Evolutionary conservation across 2,888 invertebrate species (phyloP).

Genomic region (Pseudanteris insignis): DNA sequence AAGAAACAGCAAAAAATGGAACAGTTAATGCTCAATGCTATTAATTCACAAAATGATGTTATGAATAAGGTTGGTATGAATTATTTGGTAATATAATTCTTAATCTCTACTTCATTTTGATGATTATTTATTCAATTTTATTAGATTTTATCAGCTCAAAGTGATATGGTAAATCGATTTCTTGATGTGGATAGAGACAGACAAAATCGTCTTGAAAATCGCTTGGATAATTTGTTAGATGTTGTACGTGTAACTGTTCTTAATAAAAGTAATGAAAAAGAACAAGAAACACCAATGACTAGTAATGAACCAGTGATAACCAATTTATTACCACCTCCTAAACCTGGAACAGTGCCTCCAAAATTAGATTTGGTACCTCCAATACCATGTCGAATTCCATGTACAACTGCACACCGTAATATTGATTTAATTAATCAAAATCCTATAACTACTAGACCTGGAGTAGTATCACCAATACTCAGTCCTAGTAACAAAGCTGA

Average conservation of each 20-base stretch:
- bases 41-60: conserved; percentile 63
- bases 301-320: conserved; percentile 51
- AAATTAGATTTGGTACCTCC: conserved; percentile 63
- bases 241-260: conserved; percentile 60
- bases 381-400: conserved; percentile 63
- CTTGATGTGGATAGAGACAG: conserved; percentile 62
- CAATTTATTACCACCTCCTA: conserved; percentile 58
- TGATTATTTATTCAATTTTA: too few species aligned
- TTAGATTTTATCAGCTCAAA: conserved; percentile 62
- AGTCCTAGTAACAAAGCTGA: conserved; percentile 55
- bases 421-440: conserved; percentile 57
- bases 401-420: conserved; percentile 53
- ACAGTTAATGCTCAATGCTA: conserved; percentile 61
- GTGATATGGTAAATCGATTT: conserved; percentile 61
- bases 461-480: conserved; percentile 56
- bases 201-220: conserved; percentile 61
- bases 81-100: too few species aligned
- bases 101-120: too few species aligned
- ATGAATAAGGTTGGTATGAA: conserved; percentile 65
- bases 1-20: conserved; percentile 64
- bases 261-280: conserved; percentile 55
- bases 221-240: conserved; percentile 60
- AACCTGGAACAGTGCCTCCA: conserved; percentile 59
- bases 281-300: conserved; percentile 34
- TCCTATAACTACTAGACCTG: conserved; percentile 55